Evolutionary conservation across 2,797 vertebrate species (phyloP).

Genomic region (Macropus fuliginosus): DNA sequence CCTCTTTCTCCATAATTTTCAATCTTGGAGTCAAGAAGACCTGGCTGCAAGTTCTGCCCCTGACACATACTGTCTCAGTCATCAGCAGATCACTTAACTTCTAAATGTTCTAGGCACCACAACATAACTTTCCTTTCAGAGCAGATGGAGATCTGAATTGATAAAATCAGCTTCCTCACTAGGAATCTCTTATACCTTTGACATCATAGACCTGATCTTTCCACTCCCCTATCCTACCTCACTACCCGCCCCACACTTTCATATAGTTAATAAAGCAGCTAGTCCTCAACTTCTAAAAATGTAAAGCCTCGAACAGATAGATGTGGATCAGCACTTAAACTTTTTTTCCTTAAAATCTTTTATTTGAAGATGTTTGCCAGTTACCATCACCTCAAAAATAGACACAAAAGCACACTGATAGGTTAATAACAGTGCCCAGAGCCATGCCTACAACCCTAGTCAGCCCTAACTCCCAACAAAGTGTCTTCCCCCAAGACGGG

Average conservation of each 20-base stretch:
- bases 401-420: constrained; percentile 60
- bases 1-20: not conserved
- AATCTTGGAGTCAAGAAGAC: not conserved
- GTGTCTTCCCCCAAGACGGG: not conserved
- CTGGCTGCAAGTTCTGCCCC: not conserved
- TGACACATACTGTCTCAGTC: not conserved
- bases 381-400: constrained; percentile 60
- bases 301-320: constrained; percentile 5
- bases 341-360: constrained; percentile 60
- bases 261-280: not conserved
- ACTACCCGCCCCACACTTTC: too few species aligned
- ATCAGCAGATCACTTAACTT: not conserved
- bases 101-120: not conserved
- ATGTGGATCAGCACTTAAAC: constrained; percentile 17
- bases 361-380: constrained; percentile 75
- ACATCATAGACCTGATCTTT: not conserved
- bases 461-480: not conserved
- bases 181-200: not conserved
- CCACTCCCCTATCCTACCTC: not conserved
- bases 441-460: constrained; percentile 27
- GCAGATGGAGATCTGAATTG: not conserved
- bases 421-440: constrained; percentile 51
- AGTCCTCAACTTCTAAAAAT: not conserved
- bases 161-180: not conserved
- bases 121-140: not conserved